Conservation (phyloP, 2,797 vertebrate species). For the Lacerta viridis region DNA sequence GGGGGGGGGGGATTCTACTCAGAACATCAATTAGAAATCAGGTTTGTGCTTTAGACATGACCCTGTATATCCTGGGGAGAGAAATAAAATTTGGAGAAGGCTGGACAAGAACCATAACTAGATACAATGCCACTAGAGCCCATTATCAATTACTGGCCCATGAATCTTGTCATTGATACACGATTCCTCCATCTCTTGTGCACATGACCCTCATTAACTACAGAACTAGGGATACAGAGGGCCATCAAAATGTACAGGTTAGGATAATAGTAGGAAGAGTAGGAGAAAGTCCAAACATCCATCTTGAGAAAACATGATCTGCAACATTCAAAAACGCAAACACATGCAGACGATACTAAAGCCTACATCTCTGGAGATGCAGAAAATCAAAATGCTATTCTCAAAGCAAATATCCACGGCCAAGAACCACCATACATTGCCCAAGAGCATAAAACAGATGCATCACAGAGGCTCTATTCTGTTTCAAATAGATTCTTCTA, state of each 20-base stretch:
- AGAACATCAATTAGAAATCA: conserved; percentile 44
- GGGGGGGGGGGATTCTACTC: conserved; percentile 10
- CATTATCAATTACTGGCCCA: neutral
- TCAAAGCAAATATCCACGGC: neutral
- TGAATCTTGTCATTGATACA: neutral
- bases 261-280: neutral
- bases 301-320: conserved; percentile 42
- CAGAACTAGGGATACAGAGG: neutral
- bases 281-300: conserved; percentile 2
- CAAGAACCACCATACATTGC: neutral
- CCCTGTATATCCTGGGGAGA: conserved; percentile 63
- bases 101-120: neutral
- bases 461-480: neutral
- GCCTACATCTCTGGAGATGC: neutral
- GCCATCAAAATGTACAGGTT: neutral
- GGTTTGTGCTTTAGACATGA: conserved; percentile 74
- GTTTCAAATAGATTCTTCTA: conserved; percentile 6
- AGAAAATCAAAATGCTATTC: conserved; percentile 4
- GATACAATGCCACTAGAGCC: conserved; percentile 4
- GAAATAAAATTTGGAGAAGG: conserved; percentile 28
- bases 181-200: conserved; percentile 29
- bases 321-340: neutral
- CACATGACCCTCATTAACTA: conserved; percentile 35
- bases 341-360: neutral
- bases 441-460: neutral